phyloP scores from a whole-genome alignment of 1,140 invertebrate species.

The Trachymyrmex septentrionalis region DNA sequence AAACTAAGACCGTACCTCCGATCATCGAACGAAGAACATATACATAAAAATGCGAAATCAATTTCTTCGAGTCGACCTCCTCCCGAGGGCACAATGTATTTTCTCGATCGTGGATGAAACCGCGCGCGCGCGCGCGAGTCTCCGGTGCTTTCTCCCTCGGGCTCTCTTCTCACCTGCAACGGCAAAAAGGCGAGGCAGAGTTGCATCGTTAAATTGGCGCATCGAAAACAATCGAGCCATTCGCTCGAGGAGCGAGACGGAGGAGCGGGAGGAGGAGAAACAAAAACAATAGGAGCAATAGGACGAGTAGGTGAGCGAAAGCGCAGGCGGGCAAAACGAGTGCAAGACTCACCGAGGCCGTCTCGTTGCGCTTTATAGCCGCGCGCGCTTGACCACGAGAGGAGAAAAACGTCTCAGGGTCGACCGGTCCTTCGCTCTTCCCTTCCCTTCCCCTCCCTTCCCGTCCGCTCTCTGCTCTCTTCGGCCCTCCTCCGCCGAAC shows the following conservation, averaged over 20 bases:
- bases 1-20: background rate
- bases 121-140: slow-evolving; percentile 9
- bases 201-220: slow-evolving; percentile 68
- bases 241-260: background rate
- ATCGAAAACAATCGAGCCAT: slow-evolving; percentile 70
- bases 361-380: slow-evolving; percentile 77
- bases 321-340: slow-evolving; percentile 57
- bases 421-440: slow-evolving; percentile 71
- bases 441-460: slow-evolving; percentile 9
- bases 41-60: slow-evolving; percentile 20
- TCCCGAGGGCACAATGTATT: slow-evolving; percentile 37
- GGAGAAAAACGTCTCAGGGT: slow-evolving; percentile 81
- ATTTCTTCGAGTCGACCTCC: slow-evolving; percentile 27
- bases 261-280: too few species aligned
- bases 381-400: slow-evolving; percentile 75
- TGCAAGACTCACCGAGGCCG: slow-evolving; percentile 74
- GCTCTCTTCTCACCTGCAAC: slow-evolving; percentile 57
- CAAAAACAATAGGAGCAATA: slow-evolving; percentile 33
- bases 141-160: slow-evolving; percentile 26
- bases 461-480: background rate
- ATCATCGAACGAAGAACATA: background rate
- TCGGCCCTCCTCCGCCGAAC: slow-evolving; percentile 35
- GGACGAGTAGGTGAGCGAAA: slow-evolving; percentile 22
- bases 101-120: slow-evolving; percentile 36
- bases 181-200: slow-evolving; percentile 59